Evolutionary conservation across 2,113 vertebrate genomes (phyloP).

Genomic region (Trogon surrucura): DNA sequence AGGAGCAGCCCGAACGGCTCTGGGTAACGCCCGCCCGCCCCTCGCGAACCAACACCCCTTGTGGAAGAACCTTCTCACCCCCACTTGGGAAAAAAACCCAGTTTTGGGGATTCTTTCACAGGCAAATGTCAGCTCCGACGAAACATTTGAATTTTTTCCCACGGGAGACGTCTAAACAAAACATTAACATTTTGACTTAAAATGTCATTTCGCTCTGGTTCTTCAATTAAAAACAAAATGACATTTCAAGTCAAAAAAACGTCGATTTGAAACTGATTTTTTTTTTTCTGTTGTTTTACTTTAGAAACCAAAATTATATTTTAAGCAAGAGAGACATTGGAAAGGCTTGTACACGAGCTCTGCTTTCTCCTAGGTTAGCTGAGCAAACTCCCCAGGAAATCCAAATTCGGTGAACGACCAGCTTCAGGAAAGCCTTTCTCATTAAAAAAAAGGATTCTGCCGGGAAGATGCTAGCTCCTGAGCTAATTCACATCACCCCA

Average conservation of each 20-base stretch:
- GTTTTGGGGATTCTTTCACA: not conserved
- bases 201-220: constrained; percentile 54
- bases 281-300: not conserved
- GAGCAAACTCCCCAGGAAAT: not conserved
- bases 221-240: constrained; percentile 65
- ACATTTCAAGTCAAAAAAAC: constrained; percentile 62
- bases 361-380: not conserved
- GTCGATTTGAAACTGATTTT: not conserved
- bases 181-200: constrained; percentile 67
- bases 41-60: not conserved
- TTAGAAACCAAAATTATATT: not conserved
- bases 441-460: not conserved
- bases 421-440: not conserved
- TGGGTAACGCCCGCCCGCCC: not conserved
- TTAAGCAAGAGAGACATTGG: not conserved
- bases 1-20: accelerated
- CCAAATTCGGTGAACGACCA: not conserved
- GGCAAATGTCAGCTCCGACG: constrained; percentile 35
- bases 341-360: not conserved
- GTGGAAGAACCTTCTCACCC: not conserved
- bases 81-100: not conserved
- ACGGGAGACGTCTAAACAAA: constrained; percentile 57
- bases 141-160: constrained; percentile 32
- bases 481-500: accelerated
- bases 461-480: not conserved